Evolutionary conservation across 2,113 vertebrate genomes (phyloP).

Genomic region (Tiliqua scincoides): DNA sequence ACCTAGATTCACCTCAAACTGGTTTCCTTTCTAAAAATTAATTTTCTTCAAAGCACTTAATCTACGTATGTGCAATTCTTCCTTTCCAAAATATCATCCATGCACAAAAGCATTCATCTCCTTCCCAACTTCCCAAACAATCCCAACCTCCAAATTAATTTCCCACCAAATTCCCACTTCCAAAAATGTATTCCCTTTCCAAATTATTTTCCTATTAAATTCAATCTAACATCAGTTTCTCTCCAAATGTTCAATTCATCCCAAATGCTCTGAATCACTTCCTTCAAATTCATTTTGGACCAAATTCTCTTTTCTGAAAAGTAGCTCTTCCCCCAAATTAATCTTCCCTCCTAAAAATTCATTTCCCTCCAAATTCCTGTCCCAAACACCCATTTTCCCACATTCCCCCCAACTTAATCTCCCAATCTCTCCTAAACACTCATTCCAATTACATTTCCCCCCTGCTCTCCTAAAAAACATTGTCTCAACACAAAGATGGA

Average conservation of each 20-base stretch:
- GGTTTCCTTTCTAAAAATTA: neutral
- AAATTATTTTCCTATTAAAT: neutral
- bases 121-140: neutral
- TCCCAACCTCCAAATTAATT: too few relatives aligned
- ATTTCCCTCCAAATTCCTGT: neutral
- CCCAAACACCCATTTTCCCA: neutral
- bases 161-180: too few relatives aligned
- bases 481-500: too few relatives aligned
- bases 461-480: too few relatives aligned
- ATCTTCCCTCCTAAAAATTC: neutral
- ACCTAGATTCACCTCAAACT: neutral
- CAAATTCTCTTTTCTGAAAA: too few relatives aligned
- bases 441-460: too few relatives aligned
- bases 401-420: neutral
- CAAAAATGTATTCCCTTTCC: too few relatives aligned
- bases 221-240: neutral
- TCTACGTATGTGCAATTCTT: too few relatives aligned
- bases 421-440: neutral
- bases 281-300: neutral
- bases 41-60: neutral
- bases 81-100: neutral
- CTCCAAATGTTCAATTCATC: neutral
- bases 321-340: neutral
- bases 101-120: neutral
- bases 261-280: too few relatives aligned